These are phyloP conservation scores for Cyanoramphus novaezelandiae DNA, from an alignment of 2,113 vertebrate genomes.

Conservation along the genomic window DNA sequence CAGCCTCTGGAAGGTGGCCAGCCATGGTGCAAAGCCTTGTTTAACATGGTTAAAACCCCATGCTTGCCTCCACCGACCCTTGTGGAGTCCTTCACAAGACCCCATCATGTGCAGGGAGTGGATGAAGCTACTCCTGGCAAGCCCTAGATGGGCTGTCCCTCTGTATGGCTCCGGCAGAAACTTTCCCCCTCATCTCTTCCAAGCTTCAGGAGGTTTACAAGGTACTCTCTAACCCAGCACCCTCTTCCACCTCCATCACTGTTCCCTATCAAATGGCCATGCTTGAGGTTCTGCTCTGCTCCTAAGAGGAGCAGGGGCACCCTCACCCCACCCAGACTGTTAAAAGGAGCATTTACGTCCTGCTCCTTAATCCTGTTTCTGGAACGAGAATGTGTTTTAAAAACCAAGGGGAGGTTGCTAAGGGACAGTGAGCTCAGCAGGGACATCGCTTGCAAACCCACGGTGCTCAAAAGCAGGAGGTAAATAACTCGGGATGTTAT, in stretches of 20 bases:
- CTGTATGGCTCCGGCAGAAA: rapidly evolving
- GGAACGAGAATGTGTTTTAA: neutral
- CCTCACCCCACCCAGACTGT: neutral
- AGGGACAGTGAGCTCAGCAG: constrained; percentile 1
- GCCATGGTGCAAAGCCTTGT: neutral
- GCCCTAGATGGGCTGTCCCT: neutral
- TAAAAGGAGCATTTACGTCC: neutral
- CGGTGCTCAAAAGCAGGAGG: neutral
- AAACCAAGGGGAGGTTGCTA: constrained; percentile 19
- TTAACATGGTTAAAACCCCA: neutral
- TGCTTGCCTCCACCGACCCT: neutral
- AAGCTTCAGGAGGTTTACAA: neutral
- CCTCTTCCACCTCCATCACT: neutral
- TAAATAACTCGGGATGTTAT: constrained; percentile 37
- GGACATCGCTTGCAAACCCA: neutral
- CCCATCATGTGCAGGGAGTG: too few relatives aligned
- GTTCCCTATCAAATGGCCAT: neutral
- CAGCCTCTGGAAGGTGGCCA: neutral
- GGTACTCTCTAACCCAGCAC: rapidly evolving
- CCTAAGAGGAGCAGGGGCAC: neutral
- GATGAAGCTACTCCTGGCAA: neutral
- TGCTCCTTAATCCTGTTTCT: neutral
- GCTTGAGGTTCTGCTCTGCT: neutral
- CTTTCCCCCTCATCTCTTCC: neutral
- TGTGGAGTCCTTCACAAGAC: neutral